A percentile compares a stretch with the other conserved stretches of the same genome.
phyloP scores from a whole-genome alignment of 2,888 invertebrate species.

The Sarcophaga subvicina region DNA sequence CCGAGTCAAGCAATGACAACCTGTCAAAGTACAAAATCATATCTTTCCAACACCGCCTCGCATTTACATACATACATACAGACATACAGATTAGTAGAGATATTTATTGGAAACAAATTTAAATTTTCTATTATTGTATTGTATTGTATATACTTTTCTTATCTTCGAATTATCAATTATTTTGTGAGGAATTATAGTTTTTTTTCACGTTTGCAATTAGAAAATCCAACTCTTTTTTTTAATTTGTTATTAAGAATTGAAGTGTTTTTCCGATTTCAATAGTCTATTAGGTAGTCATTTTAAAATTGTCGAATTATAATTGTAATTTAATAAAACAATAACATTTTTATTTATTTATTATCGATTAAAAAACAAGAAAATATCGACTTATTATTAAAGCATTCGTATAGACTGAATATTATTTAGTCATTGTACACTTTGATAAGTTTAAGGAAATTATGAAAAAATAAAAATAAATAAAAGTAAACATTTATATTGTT shows the following conservation, averaged over 20 bases:
- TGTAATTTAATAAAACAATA: slow-evolving; percentile 12
- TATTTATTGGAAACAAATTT: not conserved
- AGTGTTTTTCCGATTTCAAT: no score
- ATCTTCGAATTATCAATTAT: not conserved
- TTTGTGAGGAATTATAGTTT: not conserved
- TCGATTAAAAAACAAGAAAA: not conserved
- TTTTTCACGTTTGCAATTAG: not conserved
- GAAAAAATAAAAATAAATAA: not conserved
- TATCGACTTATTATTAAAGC: not conserved
- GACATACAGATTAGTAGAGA: not conserved
- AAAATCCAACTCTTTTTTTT: not conserved
- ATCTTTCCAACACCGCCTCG: not conserved
- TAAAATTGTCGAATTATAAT: not conserved
- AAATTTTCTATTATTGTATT: not conserved
- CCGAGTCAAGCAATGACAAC: no score
- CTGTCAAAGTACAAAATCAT: no score
- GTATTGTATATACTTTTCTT: not conserved
- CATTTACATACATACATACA: not conserved
- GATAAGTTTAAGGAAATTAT: slow-evolving; percentile 28
- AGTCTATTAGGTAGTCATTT: no score
- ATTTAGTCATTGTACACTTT: slow-evolving; percentile 13
- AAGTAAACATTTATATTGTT: not conserved
- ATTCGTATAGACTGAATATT: not conserved
- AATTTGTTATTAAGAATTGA: not conserved
- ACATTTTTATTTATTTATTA: slow-evolving; percentile 41